Percentiles rank a stretch among this genome's conserved stretches.
phyloP scores from a whole-genome alignment of 2,797 vertebrate genomes.

The Bradypodion ventrale region DNA sequence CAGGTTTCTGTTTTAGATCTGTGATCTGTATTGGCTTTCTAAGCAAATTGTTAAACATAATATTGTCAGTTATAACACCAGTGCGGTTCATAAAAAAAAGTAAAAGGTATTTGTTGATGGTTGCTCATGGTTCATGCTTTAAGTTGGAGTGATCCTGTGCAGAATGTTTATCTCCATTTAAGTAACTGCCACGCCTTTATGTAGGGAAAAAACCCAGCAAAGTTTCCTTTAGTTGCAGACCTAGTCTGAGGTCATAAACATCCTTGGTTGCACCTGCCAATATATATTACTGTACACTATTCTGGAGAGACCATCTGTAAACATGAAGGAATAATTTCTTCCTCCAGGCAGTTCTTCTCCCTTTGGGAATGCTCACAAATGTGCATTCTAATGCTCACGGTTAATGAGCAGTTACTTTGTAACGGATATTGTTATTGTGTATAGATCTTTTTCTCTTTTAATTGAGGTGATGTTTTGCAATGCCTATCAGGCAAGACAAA shows the following conservation, averaged over 20 bases:
- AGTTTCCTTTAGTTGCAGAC: conserved; percentile 10
- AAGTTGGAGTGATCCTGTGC: background rate
- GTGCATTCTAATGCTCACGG: background rate
- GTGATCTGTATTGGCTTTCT: background rate
- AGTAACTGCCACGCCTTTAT: conserved; percentile 1
- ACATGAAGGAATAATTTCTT: conserved; percentile 7
- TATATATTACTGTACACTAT: background rate
- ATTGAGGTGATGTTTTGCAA: background rate
- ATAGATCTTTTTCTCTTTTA: background rate
- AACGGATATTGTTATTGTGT: background rate
- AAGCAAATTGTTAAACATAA: background rate
- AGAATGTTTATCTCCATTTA: conserved; percentile 13
- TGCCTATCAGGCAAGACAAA: too few species aligned
- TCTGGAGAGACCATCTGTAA: conserved; percentile 22
- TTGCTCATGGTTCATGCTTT: background rate
- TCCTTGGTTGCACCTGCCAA: conserved; percentile 4
- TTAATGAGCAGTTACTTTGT: conserved; percentile 12
- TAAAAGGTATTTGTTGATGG: background rate
- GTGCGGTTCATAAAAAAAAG: background rate
- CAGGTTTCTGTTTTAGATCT: background rate
- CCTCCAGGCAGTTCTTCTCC: background rate
- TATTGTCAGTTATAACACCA: background rate
- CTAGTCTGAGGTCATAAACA: background rate
- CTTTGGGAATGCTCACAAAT: conserved; percentile 3
- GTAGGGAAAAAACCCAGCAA: background rate